These are phyloP conservation scores for Platalea minor DNA, from an alignment of 2,797 vertebrate genomes.

Conservation along the genomic window DNA sequence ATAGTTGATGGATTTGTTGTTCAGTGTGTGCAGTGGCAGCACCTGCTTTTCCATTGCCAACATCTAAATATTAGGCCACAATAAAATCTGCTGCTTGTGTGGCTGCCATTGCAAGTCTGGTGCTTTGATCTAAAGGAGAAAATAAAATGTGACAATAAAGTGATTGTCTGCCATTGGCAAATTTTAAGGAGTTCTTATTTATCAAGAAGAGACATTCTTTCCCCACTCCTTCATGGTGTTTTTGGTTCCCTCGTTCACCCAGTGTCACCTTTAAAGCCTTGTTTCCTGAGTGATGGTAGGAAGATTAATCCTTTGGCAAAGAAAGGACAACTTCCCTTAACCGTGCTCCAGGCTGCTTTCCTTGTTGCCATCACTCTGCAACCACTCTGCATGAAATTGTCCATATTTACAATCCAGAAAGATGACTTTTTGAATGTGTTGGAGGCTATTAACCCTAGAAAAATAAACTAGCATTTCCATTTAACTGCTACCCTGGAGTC, in stretches of 20 bases:
- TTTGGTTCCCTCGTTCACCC: background rate
- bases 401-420: background rate
- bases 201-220: background rate
- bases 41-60: background rate
- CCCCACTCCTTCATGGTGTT: background rate
- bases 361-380: background rate
- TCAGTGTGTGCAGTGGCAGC: background rate
- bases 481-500: background rate
- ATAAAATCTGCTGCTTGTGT: background rate
- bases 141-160: background rate
- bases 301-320: slow-evolving; percentile 17
- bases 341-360: background rate
- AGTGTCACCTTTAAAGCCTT: background rate
- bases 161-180: background rate
- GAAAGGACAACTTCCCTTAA: background rate
- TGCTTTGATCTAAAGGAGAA: background rate
- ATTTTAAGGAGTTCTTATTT: background rate
- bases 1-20: background rate
- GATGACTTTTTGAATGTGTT: background rate
- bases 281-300: background rate
- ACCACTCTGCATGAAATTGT: background rate
- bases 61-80: background rate
- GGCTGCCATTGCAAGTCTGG: background rate
- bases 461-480: background rate
- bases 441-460: background rate